Conservation (phyloP, 2,113 vertebrate species). For the Toxotes jaculatrix region DNA sequence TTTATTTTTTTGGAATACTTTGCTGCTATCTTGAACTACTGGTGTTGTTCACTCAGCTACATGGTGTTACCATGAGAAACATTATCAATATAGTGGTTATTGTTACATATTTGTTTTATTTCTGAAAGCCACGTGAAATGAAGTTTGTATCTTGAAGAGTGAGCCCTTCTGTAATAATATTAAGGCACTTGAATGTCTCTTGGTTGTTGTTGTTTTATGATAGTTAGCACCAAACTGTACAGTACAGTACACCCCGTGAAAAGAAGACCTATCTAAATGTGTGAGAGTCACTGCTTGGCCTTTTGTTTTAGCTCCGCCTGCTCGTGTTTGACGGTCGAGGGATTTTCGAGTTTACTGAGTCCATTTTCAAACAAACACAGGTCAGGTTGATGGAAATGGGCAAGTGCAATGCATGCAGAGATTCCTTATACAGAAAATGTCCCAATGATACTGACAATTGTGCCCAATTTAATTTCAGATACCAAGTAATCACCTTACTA, state of each 20-base stretch:
- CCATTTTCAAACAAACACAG: slow-evolving; percentile 76
- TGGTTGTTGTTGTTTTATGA: slow-evolving; percentile 81
- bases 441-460: slow-evolving; percentile 68
- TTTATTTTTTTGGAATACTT: slow-evolving; percentile 77
- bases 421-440: slow-evolving; percentile 79
- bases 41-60: slow-evolving; percentile 78
- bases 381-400: slow-evolving; percentile 79
- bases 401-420: slow-evolving; percentile 87
- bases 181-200: slow-evolving; percentile 83
- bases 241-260: slow-evolving; percentile 81
- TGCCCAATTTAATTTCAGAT: slow-evolving; percentile 80
- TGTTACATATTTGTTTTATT: slow-evolving; percentile 71
- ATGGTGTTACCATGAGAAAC: slow-evolving; percentile 71
- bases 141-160: slow-evolving; percentile 80
- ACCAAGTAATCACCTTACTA: slow-evolving; percentile 77
- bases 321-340: slow-evolving; percentile 64
- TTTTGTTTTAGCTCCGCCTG: slow-evolving; percentile 66
- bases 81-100: slow-evolving; percentile 74
- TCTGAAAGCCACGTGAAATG: slow-evolving; percentile 75
- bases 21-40: slow-evolving; percentile 87
- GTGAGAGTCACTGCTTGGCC: slow-evolving; percentile 79
- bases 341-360: slow-evolving; percentile 47
- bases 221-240: slow-evolving; percentile 85
- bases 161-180: slow-evolving; percentile 79
- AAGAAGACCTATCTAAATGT: slow-evolving; percentile 78